Base-by-base conservation (phyloP, 2,113 vertebrate species). In the Ardeotis arabs region DNA sequence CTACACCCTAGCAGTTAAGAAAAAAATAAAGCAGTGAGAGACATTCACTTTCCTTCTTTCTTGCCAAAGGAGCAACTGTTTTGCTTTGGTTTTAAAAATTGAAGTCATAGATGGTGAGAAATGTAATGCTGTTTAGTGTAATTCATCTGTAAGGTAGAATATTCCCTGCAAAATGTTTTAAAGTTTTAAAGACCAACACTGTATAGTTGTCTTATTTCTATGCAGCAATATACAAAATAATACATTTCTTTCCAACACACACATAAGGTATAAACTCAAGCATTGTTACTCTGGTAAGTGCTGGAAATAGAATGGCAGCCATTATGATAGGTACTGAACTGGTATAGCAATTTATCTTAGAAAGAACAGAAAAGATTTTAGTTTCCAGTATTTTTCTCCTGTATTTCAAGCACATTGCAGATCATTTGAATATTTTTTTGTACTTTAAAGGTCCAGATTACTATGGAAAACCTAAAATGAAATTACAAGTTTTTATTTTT, bases 401-500 rank as follows among this genome's bases (percentile, higher is more conserved):
- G 12, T 80, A 24, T 80, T 80, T 67, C 47, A 85, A 41, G 14
- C 23, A 45, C 28, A 66, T 21, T 66, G 20, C 35, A 76, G 27
- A 77, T 69, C 0, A 78, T 59, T 90, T 81, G 39, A 58, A 50
- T 60, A 73, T 56, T 35, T 35, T 44, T 15, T 60, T 60, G 24
- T 35, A 60, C 13, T 14, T 60, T 60, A 35, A 21, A 23, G 72
- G 53, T 55, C 35, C n/a, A 56, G 60, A 92, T 95, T 94, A 84
- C 59, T 82, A 63, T 92, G 74, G 88, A 77, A 95, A 95, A 93
- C 66, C 15, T 81, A 66, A 96, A 82, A 95, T 81, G 10, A 77
- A 96, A 94, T 90, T 44, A 50, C 49, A 96, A 3, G 29, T 93
- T 95, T 96, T 96, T 7, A 62, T 63, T 85, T 79, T 88, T 66